Evolutionary conservation across 2,113 vertebrate species (phyloP).

Genomic region (Origma solitaria): DNA sequence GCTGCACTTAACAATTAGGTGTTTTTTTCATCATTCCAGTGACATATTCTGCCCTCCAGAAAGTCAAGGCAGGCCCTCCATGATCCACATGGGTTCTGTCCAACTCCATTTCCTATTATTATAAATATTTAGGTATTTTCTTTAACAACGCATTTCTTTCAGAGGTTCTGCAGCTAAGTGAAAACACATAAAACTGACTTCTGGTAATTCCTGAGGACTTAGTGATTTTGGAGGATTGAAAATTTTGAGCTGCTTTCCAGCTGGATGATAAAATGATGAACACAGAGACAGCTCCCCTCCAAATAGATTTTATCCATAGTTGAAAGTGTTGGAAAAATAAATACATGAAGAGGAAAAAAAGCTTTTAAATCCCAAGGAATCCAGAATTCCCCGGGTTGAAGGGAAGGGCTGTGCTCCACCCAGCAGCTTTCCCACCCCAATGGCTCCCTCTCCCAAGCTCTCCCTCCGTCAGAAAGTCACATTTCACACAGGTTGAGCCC

Average conservation of each 20-base stretch:
- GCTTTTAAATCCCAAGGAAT: not conserved
- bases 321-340: not conserved
- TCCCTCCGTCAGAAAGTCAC: not conserved
- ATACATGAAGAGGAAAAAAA: not conserved
- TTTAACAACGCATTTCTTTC: not conserved
- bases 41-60: not conserved
- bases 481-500: not conserved
- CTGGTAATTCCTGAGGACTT: not conserved
- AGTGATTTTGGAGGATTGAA: not conserved
- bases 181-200: not conserved
- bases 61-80: not conserved
- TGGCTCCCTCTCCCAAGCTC: not conserved
- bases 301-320: not conserved
- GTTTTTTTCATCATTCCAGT: not conserved
- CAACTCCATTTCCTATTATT: not conserved
- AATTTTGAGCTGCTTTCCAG: not conserved
- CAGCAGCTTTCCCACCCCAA: not conserved
- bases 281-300: not conserved
- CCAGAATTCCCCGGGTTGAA: not conserved
- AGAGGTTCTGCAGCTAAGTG: not conserved
- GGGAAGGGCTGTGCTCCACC: not conserved
- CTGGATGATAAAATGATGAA: not conserved
- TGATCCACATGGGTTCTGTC: not conserved
- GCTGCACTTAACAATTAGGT: not conserved
- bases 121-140: not conserved